Conservation (phyloP, 1,140 invertebrate genomes). For the Saccostrea cuccullata region DNA sequence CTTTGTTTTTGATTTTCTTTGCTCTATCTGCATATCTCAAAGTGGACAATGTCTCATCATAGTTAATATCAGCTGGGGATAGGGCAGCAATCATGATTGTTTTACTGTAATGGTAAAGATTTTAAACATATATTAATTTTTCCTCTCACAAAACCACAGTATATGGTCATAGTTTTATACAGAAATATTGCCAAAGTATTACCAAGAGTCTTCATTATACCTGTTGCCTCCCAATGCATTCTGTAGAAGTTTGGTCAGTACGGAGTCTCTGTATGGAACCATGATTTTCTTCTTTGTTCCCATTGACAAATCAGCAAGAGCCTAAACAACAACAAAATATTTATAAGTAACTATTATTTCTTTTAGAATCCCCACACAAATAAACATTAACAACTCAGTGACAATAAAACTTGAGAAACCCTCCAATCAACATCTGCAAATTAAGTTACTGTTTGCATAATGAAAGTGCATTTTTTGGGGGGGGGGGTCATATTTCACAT, state of each 20-base stretch:
- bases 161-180: not conserved
- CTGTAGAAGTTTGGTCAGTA: constrained; percentile 83
- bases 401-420: no score
- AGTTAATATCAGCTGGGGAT: constrained; percentile 84
- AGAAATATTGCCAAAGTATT: not conserved
- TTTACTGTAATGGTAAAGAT: constrained; percentile 71
- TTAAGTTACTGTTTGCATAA: no score
- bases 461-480: no score
- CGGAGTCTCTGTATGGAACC: constrained; percentile 84
- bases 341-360: not conserved
- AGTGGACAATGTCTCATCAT: constrained; percentile 84
- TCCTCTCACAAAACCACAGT: not conserved
- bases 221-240: constrained; percentile 85
- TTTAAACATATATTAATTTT: not conserved
- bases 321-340: constrained; percentile 64
- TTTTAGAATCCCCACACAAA: no score
- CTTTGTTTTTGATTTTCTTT: constrained; percentile 83
- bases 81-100: constrained; percentile 83
- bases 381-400: no score
- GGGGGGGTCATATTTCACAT: no score
- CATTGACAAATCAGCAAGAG: constrained; percentile 77
- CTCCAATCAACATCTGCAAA: no score
- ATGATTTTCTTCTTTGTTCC: constrained; percentile 78
- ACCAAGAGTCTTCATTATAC: constrained; percentile 53
- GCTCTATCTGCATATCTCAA: constrained; percentile 83